These are phyloP conservation scores for Paratilapia polleni DNA, from an alignment of 2,113 vertebrate genomes.

Conservation along the genomic window DNA sequence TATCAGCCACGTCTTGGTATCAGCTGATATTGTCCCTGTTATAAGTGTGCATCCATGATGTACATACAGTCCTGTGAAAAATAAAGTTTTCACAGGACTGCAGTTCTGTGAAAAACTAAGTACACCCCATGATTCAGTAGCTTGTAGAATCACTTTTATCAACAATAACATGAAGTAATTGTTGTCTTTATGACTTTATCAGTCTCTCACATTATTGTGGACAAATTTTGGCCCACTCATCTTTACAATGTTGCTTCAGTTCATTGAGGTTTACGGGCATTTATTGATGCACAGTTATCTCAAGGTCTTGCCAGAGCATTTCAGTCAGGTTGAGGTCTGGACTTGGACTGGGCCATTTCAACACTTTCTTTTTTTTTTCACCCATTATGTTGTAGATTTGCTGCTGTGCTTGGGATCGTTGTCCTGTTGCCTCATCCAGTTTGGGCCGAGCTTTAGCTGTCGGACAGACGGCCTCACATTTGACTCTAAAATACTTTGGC, in stretches of 20 bases:
- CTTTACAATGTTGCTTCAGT: neutral
- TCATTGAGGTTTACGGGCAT: neutral
- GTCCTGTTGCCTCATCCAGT: neutral
- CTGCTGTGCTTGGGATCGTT: neutral
- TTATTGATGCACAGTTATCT: neutral
- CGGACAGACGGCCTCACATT: too few relatives aligned
- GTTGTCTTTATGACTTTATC: neutral
- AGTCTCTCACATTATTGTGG: neutral
- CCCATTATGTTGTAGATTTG: neutral
- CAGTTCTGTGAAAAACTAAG: neutral
- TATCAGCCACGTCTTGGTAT: neutral
- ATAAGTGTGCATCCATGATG: neutral
- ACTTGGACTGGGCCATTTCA: neutral
- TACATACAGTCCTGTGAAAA: neutral
- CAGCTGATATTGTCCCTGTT: neutral
- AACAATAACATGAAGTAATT: neutral
- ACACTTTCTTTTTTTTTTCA: neutral
- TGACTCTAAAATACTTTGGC: too few relatives aligned
- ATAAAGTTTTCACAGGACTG: neutral
- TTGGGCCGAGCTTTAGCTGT: too few relatives aligned
- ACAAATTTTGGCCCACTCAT: neutral
- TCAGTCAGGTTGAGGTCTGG: too few relatives aligned
- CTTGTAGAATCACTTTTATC: too few relatives aligned
- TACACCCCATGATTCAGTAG: neutral
- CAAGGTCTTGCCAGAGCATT: neutral